Conservation (phyloP, 2,797 vertebrate genomes). For the Adrianichthys oophorus region DNA sequence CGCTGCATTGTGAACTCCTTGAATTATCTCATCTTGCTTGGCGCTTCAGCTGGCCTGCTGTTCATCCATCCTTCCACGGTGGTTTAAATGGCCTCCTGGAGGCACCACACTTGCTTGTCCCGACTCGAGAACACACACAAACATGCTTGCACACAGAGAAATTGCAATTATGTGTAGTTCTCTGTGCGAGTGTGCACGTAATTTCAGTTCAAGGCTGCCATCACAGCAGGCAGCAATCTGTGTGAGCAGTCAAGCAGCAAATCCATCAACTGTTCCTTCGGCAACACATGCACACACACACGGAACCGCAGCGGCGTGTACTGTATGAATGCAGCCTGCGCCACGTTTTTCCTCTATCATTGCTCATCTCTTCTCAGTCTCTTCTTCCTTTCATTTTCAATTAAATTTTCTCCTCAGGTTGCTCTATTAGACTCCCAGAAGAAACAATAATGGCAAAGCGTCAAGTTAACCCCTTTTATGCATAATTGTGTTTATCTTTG, state of each 20-base stretch:
- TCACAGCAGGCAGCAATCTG: constrained; percentile 77
- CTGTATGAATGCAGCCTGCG: constrained; percentile 47
- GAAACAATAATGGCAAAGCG: constrained; percentile 29
- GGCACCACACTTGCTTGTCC: constrained; percentile 44
- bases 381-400: constrained; percentile 54
- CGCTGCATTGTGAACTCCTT: constrained; percentile 33
- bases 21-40: constrained; percentile 38
- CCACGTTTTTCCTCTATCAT: constrained; percentile 50
- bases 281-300: constrained; percentile 46
- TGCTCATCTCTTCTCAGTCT: constrained; percentile 52
- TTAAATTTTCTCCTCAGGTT: constrained; percentile 53
- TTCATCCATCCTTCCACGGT: constrained; percentile 55
- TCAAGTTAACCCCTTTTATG: constrained; percentile 21
- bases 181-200: constrained; percentile 52
- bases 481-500: background rate
- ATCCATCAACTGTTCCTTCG: constrained; percentile 75
- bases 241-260: constrained; percentile 77
- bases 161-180: constrained; percentile 62
- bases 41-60: constrained; percentile 27
- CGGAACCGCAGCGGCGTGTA: constrained; percentile 29
- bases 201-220: constrained; percentile 73
- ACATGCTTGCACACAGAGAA: constrained; percentile 21
- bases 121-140: constrained; percentile 46
- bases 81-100: constrained; percentile 61
- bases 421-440: constrained; percentile 38